Evolutionary conservation across 2,797 vertebrate genomes (phyloP), one percentile per base, ranked within the genome.

Genomic region (Protosalanx chinensis): DNA sequence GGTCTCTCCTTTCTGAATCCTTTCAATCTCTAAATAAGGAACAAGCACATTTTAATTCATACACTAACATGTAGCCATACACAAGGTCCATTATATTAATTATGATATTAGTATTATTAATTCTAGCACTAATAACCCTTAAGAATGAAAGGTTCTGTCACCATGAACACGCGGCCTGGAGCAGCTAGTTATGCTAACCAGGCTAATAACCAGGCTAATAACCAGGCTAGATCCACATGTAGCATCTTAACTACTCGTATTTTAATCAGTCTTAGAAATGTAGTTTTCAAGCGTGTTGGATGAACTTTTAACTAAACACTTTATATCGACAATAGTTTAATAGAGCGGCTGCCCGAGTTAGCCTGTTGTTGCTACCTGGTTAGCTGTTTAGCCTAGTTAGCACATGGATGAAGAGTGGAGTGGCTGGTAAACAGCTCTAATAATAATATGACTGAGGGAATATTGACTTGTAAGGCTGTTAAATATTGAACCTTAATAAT

Each of bases 1-100:
- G 1, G 86, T 77, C 62, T 98, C 96, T 0, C 96, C 97, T 80
- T 98, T 98, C 88, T 98, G 95, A 81, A 98, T 93, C 88, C 95
- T 94, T 64, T 98, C 96, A 35, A 98, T 98, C 85, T 98, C 97
- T 98, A 85, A 5, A 85, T 76, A 57, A 3, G 77, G 79, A 83
- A 70, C 89, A 87, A 87, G 33, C 13, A 84, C 79, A 68, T 83
- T 75, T 82, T 41, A n/a, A 10, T 7, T 35, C 12, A 13, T 46
- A 46, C 41, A 46, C 10, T 46, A 41, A 10, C 37, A 13, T 46
- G 41, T 46, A 46, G 27, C 20, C 10, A 29, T 8, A 29, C 6
- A 60, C 4, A 60, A 29, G 23, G 3, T 12, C 10, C 29, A 60
- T 10, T 27, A 29, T 56, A 27, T 27, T 27, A 27, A 27, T 27